Evolutionary conservation across 2,113 vertebrate genomes (phyloP).

Genomic region (Laticauda colubrina): DNA sequence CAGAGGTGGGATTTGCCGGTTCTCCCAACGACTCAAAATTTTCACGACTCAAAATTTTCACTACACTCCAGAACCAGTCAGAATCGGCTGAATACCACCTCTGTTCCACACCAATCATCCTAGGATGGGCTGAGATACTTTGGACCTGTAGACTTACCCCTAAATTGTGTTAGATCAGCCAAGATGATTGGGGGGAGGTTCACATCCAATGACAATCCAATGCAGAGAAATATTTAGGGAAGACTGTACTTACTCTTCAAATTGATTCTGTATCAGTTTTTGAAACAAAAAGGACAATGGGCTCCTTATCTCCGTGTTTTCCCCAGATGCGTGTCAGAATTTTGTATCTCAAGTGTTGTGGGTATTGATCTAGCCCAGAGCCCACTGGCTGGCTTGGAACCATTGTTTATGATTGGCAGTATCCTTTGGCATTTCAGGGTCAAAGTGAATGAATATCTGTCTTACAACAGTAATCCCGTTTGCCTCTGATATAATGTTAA

Average conservation of each 20-base stretch:
- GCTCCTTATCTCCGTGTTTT: neutral
- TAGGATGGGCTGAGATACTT: neutral
- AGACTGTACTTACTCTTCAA: neutral
- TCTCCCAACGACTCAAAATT: too few species aligned
- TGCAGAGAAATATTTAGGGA: neutral
- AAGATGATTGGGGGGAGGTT: neutral
- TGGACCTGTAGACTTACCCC: neutral
- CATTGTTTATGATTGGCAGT: neutral
- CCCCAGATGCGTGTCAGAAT: neutral
- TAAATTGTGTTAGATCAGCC: neutral
- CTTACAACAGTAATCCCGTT: conserved; percentile 10
- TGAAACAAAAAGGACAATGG: neutral
- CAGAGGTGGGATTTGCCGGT: too few species aligned
- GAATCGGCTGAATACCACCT: too few species aligned
- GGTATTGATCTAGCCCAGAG: neutral
- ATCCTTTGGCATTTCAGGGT: neutral
- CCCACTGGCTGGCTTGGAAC: neutral
- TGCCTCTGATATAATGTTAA: conserved; percentile 11
- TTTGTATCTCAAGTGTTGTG: neutral
- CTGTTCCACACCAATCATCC: neutral
- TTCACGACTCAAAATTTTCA: too few species aligned
- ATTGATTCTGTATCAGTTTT: neutral
- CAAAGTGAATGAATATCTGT: conserved; percentile 13
- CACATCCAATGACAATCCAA: neutral
- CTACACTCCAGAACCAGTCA: too few species aligned